Percentiles rank a stretch among this genome's conserved stretches.
phyloP scores from a whole-genome alignment of 1,140 invertebrate genomes.

The Papilio dardanus region DNA sequence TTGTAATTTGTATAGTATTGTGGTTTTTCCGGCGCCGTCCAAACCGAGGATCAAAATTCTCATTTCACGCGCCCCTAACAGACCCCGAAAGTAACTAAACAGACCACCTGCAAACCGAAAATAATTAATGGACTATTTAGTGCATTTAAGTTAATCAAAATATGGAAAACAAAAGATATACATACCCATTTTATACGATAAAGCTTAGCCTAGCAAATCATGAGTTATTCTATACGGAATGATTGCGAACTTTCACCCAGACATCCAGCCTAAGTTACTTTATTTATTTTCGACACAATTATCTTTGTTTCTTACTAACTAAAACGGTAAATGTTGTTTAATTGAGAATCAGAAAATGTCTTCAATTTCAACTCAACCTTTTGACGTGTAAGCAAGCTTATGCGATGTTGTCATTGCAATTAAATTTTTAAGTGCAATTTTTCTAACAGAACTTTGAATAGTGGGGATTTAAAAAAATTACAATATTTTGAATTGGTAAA shows the following conservation, averaged over 20 bases:
- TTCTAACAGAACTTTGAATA: background rate
- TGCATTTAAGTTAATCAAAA: constrained; percentile 40
- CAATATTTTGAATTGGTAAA: background rate
- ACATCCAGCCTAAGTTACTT: constrained; percentile 53
- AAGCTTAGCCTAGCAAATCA: constrained; percentile 69
- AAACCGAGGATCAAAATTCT: constrained; percentile 98
- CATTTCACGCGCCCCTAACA: constrained; percentile 97
- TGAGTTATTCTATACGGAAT: constrained; percentile 68
- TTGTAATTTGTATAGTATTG: constrained; percentile 98
- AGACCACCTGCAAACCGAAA: constrained; percentile 90
- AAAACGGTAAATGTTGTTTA: constrained; percentile 41
- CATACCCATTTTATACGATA: constrained; percentile 74
- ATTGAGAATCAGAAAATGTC: constrained; percentile 28
- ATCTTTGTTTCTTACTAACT: constrained; percentile 35
- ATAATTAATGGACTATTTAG: constrained; percentile 9
- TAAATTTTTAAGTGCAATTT: constrained; percentile 20
- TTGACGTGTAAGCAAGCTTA: constrained; percentile 76
- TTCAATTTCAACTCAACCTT: constrained; percentile 44
- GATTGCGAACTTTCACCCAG: constrained; percentile 45
- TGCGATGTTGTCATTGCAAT: constrained; percentile 41
- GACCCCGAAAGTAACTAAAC: constrained; percentile 96
- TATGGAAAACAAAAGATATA: constrained; percentile 42
- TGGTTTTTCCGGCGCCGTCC: constrained; percentile 99
- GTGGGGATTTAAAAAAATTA: background rate
- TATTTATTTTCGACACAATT: constrained; percentile 40